These are phyloP conservation scores for Neuroterus valhalla DNA, from an alignment of 1,140 invertebrate genomes.

Conservation along the genomic window DNA sequence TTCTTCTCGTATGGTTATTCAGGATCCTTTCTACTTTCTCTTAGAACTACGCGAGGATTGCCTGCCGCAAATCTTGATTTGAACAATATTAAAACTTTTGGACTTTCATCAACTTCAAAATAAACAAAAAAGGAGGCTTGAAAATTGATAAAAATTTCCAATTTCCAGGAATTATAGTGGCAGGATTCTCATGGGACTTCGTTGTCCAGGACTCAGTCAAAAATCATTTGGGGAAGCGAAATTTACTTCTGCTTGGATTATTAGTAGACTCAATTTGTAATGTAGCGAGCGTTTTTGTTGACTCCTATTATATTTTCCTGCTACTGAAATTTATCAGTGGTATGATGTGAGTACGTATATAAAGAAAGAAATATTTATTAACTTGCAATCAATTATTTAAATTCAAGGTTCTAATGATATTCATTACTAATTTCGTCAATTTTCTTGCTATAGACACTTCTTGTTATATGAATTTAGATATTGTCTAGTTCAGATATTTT, in stretches of 20 bases:
- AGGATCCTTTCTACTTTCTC: no score
- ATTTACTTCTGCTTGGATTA: slow-evolving; percentile 75
- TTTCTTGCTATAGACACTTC: no score
- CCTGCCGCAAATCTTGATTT: no score
- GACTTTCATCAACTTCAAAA: background rate
- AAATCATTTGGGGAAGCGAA: slow-evolving; percentile 72
- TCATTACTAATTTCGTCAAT: background rate
- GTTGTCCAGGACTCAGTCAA: slow-evolving; percentile 67
- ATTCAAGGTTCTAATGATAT: background rate
- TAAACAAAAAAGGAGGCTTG: background rate
- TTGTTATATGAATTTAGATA: no score
- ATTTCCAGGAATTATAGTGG: slow-evolving; percentile 76
- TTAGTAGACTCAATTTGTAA: slow-evolving; percentile 76
- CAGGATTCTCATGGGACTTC: slow-evolving; percentile 77
- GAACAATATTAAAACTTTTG: background rate
- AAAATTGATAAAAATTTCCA: slow-evolving; percentile 28
- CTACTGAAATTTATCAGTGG: slow-evolving; percentile 77
- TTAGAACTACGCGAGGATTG: no score
- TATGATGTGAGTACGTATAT: slow-evolving; percentile 74
- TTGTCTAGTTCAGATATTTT: no score
- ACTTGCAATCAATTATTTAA: background rate
- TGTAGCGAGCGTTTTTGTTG: slow-evolving; percentile 72
- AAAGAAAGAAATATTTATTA: background rate
- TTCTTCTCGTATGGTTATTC: no score
- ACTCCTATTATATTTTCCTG: slow-evolving; percentile 75